Evolutionary conservation across 2,888 invertebrate genomes (phyloP).

Genomic region (Mesorhabditis spiculigera): DNA sequence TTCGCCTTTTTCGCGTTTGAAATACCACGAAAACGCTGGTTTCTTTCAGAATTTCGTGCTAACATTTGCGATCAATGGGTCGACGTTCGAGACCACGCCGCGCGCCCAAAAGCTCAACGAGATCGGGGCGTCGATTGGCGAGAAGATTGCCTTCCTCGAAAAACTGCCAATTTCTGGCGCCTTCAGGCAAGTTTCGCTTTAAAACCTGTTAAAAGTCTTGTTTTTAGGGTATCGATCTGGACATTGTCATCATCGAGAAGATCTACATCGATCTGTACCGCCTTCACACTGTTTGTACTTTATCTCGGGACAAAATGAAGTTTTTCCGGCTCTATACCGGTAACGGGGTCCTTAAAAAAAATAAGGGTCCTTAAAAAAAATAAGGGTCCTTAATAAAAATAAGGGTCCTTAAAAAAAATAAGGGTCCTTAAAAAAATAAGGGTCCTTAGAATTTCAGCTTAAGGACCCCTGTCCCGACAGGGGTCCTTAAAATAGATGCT

Average conservation of each 20-base stretch:
- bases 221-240: slow-evolving; percentile 29
- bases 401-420: too few relatives aligned
- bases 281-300: slow-evolving; percentile 69
- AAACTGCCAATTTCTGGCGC: slow-evolving; percentile 8
- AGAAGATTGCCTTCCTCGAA: slow-evolving; percentile 24
- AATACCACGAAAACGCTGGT: background rate
- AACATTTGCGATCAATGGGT: slow-evolving; percentile 94
- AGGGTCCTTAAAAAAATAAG: too few relatives aligned
- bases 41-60: slow-evolving; percentile 85
- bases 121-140: slow-evolving; percentile 91
- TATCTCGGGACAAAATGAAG: too few relatives aligned
- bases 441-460: too few relatives aligned
- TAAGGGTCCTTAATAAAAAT: too few relatives aligned
- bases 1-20: background rate
- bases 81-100: slow-evolving; percentile 89
- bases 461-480: too few relatives aligned
- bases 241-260: slow-evolving; percentile 83
- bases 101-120: slow-evolving; percentile 94
- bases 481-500: too few relatives aligned
- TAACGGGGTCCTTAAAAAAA: too few relatives aligned
- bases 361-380: too few relatives aligned
- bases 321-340: too few relatives aligned
- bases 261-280: slow-evolving; percentile 87
- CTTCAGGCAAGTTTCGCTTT: too few relatives aligned
- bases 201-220: too few relatives aligned